Evolutionary conservation across 2,888 invertebrate species (phyloP).

Genomic region (Nemoura dubitans): DNA sequence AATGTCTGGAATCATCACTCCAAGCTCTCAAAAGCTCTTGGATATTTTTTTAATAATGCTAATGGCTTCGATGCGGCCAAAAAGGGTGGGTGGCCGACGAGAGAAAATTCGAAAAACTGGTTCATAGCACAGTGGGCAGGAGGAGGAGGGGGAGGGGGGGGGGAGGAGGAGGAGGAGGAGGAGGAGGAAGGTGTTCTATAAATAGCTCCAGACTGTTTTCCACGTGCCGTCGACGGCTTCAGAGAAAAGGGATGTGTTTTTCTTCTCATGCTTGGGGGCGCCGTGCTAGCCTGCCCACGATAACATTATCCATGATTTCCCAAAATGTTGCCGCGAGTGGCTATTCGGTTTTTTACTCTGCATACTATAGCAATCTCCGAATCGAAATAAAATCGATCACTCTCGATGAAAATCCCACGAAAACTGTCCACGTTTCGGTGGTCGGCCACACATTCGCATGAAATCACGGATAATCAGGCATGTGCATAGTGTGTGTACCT

Average conservation of each 20-base stretch:
- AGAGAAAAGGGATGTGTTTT: background rate
- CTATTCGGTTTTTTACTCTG: background rate
- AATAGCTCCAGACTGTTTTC: background rate
- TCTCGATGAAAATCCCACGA: no score
- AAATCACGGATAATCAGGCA: no score
- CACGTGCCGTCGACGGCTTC: background rate
- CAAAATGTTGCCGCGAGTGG: background rate
- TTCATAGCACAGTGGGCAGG: background rate
- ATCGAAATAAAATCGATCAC: no score
- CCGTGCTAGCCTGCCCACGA: background rate
- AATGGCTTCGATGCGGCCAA: slow-evolving; percentile 12
- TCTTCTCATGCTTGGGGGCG: background rate
- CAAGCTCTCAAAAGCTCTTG: background rate
- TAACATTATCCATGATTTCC: background rate
- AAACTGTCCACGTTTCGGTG: no score
- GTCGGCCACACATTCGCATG: no score
- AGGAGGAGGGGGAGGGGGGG: background rate
- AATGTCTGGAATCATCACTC: background rate
- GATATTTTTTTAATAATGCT: slow-evolving; percentile 12
- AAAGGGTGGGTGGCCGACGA: slow-evolving; percentile 4
- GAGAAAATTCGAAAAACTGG: background rate
- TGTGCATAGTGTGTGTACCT: no score
- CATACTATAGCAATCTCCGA: no score
- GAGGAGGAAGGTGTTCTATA: background rate
- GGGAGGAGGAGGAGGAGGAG: background rate